phyloP scores from a whole-genome alignment of 2,797 vertebrate genomes.

The Falco berigora region DNA sequence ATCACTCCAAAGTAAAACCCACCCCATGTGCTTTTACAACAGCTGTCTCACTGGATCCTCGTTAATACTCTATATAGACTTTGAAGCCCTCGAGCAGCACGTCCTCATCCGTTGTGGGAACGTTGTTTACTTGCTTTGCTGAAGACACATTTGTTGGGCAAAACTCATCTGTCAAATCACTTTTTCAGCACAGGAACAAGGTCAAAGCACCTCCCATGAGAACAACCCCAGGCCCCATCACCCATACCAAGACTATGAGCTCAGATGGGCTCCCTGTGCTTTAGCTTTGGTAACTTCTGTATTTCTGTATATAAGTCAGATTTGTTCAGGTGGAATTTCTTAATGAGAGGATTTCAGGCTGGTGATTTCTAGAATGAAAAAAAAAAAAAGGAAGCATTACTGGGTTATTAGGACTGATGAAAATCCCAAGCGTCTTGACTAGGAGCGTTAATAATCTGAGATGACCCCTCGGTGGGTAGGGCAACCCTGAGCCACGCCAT shows the following conservation, averaged over 20 bases:
- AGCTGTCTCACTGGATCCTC: neutral
- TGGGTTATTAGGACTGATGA: neutral
- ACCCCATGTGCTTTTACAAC: neutral
- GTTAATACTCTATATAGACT: accelerated
- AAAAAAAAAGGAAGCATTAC: neutral
- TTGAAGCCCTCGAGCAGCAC: neutral
- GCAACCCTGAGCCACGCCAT: neutral
- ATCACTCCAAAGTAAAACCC: neutral
- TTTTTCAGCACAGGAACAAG: neutral
- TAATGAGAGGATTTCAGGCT: neutral
- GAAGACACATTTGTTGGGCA: accelerated
- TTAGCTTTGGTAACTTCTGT: neutral
- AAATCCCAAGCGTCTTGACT: neutral
- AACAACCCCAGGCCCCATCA: neutral
- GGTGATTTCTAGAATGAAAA: neutral
- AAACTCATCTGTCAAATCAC: neutral
- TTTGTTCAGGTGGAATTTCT: neutral
- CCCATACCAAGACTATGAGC: accelerated
- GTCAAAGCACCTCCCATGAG: neutral
- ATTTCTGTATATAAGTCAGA: neutral
- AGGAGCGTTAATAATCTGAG: neutral
- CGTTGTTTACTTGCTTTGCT: neutral
- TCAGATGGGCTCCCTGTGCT: neutral
- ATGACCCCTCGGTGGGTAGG: neutral
- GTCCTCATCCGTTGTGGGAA: neutral